Conservation (phyloP, 2,797 vertebrate genomes). For the Anabacerthia variegaticeps region DNA sequence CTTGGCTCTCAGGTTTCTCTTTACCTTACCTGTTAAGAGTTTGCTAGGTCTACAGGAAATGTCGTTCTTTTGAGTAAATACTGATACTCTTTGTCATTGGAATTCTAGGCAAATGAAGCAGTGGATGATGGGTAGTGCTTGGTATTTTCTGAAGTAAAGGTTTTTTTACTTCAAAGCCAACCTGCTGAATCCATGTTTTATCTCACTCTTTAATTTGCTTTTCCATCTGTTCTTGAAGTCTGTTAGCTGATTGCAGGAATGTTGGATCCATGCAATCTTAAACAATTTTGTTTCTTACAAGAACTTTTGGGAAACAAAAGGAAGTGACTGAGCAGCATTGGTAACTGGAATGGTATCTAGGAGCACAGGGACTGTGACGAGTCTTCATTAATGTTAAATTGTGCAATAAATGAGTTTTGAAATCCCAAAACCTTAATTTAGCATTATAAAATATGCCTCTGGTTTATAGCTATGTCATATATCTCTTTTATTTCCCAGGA, state of each 20-base stretch:
- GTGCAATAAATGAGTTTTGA: neutral
- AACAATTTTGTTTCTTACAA: neutral
- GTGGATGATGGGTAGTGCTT: neutral
- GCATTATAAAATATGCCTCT: neutral
- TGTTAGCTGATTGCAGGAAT: neutral
- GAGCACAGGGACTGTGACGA: neutral
- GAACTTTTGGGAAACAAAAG: neutral
- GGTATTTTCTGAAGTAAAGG: conserved; percentile 26
- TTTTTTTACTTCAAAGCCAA: neutral
- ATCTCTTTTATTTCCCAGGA: neutral
- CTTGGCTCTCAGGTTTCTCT: conserved; percentile 28
- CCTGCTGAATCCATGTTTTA: neutral
- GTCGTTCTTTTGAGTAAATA: conserved; percentile 13
- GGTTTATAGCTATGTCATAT: neutral
- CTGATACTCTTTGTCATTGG: neutral
- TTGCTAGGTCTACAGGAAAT: conserved; percentile 7
- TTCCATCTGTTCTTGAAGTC: neutral
- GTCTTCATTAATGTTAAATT: neutral
- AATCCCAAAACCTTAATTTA: neutral
- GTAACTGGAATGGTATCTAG: neutral
- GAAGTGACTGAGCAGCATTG: neutral
- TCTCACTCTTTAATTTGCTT: neutral
- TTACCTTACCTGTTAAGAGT: neutral
- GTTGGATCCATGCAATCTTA: neutral
- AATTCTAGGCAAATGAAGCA: conserved; percentile 15